phyloP scores from a whole-genome alignment of 2,113 vertebrate genomes.

The Istiophorus platypterus region DNA sequence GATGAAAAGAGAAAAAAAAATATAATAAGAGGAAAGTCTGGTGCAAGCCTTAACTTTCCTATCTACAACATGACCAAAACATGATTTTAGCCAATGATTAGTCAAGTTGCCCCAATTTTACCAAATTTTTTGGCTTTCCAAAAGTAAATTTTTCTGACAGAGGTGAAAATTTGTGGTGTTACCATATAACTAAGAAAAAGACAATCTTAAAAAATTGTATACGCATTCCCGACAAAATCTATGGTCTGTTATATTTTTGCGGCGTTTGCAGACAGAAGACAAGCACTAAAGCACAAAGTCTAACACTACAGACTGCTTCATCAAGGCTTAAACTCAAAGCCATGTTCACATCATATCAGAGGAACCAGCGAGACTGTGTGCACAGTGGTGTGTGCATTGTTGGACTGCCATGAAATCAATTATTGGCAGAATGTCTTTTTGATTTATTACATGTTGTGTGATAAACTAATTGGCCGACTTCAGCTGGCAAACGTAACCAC shows the following conservation, averaged over 20 bases:
- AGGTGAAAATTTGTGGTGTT: too few relatives aligned
- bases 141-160: too few relatives aligned
- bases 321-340: slow-evolving; percentile 17
- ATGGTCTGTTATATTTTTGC: not conserved
- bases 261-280: not conserved
- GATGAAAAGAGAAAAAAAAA: slow-evolving; percentile 13
- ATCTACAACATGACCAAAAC: not conserved
- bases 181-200: too few relatives aligned
- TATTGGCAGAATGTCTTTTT: not conserved
- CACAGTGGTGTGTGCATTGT: not conserved
- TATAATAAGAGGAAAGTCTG: not conserved
- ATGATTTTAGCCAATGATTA: not conserved
- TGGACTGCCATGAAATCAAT: not conserved
- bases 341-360: slow-evolving; percentile 51
- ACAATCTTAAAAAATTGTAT: not conserved
- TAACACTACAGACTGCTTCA: not conserved
- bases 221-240: not conserved
- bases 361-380: not conserved
- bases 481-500: not conserved
- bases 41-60: not conserved
- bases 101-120: not conserved
- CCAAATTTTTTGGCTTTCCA: not conserved
- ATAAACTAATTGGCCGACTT: not conserved
- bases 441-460: not conserved
- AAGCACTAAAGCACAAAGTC: not conserved